phyloP scores from a whole-genome alignment of 2,888 invertebrate species.

The Strigamia crassipes region DNA sequence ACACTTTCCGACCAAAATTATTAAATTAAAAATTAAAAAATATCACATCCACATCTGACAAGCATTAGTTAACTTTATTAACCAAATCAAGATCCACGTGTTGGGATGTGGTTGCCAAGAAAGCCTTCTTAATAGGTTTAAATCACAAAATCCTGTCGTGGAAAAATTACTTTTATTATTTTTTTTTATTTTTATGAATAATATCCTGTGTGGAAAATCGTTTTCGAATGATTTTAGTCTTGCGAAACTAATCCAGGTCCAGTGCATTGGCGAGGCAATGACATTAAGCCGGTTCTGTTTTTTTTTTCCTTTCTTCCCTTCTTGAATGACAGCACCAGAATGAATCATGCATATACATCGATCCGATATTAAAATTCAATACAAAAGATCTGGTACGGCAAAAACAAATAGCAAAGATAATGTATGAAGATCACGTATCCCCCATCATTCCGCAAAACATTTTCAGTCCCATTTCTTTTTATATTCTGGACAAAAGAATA shows the following conservation, averaged over 20 bases:
- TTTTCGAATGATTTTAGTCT: not conserved
- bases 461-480: not conserved
- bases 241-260: not conserved
- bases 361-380: constrained; percentile 2
- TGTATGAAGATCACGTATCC: not conserved
- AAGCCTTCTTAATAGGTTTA: not conserved
- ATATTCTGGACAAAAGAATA: not conserved
- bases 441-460: not conserved
- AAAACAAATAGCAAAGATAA: not conserved
- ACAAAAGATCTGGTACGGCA: not conserved
- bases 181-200: not conserved
- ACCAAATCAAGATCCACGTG: no score
- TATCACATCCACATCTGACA: no score
- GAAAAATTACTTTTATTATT: not conserved
- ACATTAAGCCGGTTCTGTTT: constrained; percentile 10
- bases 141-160: not conserved
- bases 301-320: no score
- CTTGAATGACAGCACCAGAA: not conserved
- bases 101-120: not conserved
- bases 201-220: not conserved
- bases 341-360: constrained; percentile 10
- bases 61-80: no score
- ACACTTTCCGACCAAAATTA: no score
- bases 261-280: not conserved
- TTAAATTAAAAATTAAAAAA: no score